Conservation (phyloP, 1,140 invertebrate genomes). For the Centruroides vittatus region DNA sequence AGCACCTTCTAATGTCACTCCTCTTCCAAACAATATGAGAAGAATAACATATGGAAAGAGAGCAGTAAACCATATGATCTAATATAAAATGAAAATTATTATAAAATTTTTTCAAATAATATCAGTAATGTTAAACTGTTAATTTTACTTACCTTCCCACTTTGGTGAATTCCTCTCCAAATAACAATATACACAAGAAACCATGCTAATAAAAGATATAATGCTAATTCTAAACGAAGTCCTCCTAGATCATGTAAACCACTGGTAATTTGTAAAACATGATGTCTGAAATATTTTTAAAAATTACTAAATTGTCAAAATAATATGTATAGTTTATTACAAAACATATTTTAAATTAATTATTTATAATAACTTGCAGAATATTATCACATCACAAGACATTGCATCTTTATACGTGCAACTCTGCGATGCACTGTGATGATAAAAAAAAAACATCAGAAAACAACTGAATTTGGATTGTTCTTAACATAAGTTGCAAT, state of each 20-base stretch:
- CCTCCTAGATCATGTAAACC: conserved; percentile 30
- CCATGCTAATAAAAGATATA: conserved; percentile 30
- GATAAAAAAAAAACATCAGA: too few relatives aligned
- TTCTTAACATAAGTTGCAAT: too few relatives aligned
- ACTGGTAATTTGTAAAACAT: conserved; percentile 29
- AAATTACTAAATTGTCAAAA: too few relatives aligned
- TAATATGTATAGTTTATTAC: too few relatives aligned
- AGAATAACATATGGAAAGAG: conserved; percentile 63
- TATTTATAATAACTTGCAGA: too few relatives aligned
- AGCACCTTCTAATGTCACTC: conserved; percentile 36
- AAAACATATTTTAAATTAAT: too few relatives aligned
- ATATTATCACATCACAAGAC: too few relatives aligned
- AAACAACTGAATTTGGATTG: too few relatives aligned
- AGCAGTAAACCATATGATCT: conserved; percentile 77
- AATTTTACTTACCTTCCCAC: conserved; percentile 28
- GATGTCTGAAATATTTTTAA: conserved; percentile 20
- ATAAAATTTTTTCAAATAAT: not conserved
- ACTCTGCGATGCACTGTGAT: too few relatives aligned
- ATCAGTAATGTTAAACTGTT: not conserved
- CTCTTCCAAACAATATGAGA: conserved; percentile 49
- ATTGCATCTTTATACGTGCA: too few relatives aligned
- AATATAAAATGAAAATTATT: not conserved
- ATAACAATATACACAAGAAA: conserved; percentile 33
- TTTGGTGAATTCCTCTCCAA: conserved; percentile 34
- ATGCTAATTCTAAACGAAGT: conserved; percentile 28